Conservation (phyloP, 2,113 vertebrate species). For the Chaetodon auriga region DNA sequence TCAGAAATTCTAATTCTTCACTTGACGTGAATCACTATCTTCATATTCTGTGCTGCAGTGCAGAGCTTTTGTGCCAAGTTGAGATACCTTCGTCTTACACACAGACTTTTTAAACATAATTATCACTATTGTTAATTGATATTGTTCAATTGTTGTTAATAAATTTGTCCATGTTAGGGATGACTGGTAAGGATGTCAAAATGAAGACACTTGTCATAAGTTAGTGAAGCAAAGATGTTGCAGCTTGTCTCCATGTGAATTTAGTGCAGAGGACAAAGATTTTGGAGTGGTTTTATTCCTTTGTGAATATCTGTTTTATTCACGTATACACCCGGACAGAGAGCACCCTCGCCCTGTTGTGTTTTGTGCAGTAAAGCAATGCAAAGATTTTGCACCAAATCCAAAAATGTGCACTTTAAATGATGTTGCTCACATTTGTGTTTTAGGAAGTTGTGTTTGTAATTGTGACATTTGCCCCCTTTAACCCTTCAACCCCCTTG, state of each 20-base stretch:
- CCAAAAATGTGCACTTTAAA: not conserved
- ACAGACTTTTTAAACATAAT: not conserved
- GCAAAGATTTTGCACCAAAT: not conserved
- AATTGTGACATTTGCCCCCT: not conserved
- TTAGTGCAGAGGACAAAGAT: not conserved
- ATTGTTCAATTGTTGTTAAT: not conserved
- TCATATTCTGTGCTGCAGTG: not conserved
- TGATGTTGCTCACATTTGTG: not conserved
- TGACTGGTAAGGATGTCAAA: not conserved
- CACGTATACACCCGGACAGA: no score
- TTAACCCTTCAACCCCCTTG: not conserved
- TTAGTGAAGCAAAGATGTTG: not conserved
- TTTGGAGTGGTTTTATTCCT: not conserved
- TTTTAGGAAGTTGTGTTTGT: not conserved
- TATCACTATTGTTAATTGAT: not conserved
- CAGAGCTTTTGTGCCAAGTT: not conserved
- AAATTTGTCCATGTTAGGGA: not conserved
- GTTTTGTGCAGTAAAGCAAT: not conserved
- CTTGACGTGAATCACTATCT: not conserved
- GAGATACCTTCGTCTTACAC: not conserved
- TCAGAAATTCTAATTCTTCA: slow-evolving; percentile 6
- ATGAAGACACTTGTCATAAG: not conserved
- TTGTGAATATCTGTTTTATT: not conserved
- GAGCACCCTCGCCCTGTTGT: not conserved
- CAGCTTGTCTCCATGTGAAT: not conserved